phyloP scores from a whole-genome alignment of 2,113 vertebrate species.

The Panthera uncia region DNA sequence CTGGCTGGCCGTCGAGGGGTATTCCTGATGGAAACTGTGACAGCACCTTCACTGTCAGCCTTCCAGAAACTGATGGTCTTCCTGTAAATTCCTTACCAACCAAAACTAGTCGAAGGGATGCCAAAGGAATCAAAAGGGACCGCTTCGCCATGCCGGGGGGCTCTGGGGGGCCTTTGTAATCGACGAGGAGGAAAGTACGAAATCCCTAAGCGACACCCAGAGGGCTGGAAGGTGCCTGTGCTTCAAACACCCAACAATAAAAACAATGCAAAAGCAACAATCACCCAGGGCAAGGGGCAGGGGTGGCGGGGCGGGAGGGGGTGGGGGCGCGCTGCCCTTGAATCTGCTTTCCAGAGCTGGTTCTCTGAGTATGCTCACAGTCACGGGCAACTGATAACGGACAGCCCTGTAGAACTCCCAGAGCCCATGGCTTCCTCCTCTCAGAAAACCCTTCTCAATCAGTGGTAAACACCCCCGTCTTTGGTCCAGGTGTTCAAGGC shows the following conservation, averaged over 20 bases:
- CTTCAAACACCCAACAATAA: background rate
- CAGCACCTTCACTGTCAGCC: background rate
- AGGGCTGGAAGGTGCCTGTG: background rate
- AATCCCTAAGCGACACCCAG: background rate
- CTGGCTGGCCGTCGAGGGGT: slow-evolving; percentile 35
- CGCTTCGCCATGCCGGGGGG: rapidly evolving
- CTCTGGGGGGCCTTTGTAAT: background rate
- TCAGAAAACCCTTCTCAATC: background rate
- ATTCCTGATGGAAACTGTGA: background rate
- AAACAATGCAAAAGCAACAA: background rate
- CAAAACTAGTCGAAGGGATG: background rate
- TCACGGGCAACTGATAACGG: rapidly evolving
- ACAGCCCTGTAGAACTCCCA: background rate
- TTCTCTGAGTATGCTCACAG: rapidly evolving
- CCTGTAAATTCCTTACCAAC: background rate
- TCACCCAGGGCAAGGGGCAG: too few species aligned
- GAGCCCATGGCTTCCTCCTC: background rate
- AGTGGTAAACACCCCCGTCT: rapidly evolving
- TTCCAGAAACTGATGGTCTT: background rate
- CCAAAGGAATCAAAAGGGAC: background rate
- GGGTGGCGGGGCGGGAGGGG: too few species aligned
- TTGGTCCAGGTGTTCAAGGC: background rate
- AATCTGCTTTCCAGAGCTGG: background rate
- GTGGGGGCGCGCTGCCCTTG: background rate
- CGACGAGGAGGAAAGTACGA: background rate